Conservation (phyloP, 2,888 invertebrate species). For the Tipula confusa region DNA sequence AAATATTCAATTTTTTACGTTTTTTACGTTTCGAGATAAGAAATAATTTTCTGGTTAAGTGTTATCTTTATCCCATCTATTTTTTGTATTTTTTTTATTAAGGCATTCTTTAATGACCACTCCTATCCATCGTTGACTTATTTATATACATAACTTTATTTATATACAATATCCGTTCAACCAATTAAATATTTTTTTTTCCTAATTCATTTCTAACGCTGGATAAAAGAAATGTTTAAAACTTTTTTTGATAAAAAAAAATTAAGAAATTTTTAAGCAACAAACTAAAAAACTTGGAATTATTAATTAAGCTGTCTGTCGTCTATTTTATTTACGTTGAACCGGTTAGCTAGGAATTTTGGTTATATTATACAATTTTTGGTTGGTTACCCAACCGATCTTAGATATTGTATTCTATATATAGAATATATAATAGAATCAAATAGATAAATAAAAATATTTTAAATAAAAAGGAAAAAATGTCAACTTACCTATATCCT, state of each 20-base stretch:
- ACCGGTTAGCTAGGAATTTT: not conserved
- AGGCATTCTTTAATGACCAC: not conserved
- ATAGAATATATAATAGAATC: not conserved
- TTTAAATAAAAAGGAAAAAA: not conserved
- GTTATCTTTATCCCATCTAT: not conserved
- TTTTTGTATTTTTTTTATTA: not conserved
- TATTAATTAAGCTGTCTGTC: constrained; percentile 25
- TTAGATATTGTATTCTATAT: too few species aligned
- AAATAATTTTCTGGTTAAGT: not conserved
- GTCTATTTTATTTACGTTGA: not conserved
- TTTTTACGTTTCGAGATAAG: not conserved
- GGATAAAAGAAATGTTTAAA: not conserved
- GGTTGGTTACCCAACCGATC: constrained; percentile 5
- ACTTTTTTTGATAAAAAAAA: not conserved
- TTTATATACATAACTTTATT: not conserved
- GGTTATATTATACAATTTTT: not conserved
- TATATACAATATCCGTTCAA: not conserved
- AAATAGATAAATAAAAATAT: not conserved
- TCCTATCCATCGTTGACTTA: not conserved
- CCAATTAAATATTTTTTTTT: not conserved
- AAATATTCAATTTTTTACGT: not conserved
- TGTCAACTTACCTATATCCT: not conserved
- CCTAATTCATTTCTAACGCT: constrained; percentile 3
- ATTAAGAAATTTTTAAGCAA: not conserved
- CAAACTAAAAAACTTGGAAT: not conserved